Evolutionary conservation across 1,140 invertebrate genomes (phyloP), one percentile per base, ranked within the genome.

Genomic region (Hypsibius dujardini): DNA sequence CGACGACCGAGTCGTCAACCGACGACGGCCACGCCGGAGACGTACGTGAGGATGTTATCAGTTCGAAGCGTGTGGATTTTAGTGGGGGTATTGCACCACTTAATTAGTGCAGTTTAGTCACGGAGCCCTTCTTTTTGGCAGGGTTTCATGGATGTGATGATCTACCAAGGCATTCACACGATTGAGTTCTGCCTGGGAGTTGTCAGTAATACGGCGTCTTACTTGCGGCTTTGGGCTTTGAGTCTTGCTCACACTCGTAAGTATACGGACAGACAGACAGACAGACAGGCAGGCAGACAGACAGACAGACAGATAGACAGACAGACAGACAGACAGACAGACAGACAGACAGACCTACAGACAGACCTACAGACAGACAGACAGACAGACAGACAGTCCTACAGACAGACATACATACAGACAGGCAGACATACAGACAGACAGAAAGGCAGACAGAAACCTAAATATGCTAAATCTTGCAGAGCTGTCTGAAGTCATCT

Each of bases 401-500:
- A 28, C 28, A 28, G 28, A 28, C 28, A 28, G 28, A 28, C 28
- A 28, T 28, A 28, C 28, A 28, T 28, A 28, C 28, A 28, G 28
- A 28, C 28, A n/a, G n/a, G n/a, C n/a, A 28, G 28, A 28, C 28
- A 28, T 28, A 28, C 28, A 28, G 28, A 28, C 28, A 28, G 28
- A 28, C 28, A 28, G 28, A 28, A 28, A 28, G 28, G 50, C 7
- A 12, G 50, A 56, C 50, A n/a, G 7, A 56, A 56, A 56, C 50
- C 50, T 7, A 12, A 56, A 56, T 56, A 56, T 56, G 50, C 50
- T n/a, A n/a, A 56, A 56, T 67, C 12, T 81, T 84, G 12, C 79
- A 91, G 89, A 98, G 81, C 82, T 98, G 56, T 95, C 93, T n/a
- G 95, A 98, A 82, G 95, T 98, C 46, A 83, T 97, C 72, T 97